phyloP scores from a whole-genome alignment of 1,140 invertebrate species.

The Habropoda laboriosa region DNA sequence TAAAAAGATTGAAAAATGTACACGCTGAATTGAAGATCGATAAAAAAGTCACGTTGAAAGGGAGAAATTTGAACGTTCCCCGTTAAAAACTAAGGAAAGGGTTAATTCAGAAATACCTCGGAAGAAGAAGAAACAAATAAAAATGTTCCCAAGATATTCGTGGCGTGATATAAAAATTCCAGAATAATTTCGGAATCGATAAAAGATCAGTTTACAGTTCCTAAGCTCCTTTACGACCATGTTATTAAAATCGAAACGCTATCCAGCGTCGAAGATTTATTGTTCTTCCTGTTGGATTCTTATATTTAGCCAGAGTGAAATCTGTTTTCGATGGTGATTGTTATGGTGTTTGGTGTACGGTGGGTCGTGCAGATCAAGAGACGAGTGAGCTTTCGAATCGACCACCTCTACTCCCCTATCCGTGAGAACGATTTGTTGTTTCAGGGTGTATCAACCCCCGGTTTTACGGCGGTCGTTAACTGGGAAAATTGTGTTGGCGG shows the following conservation, averaged over 20 bases:
- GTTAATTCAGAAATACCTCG: too few relatives aligned
- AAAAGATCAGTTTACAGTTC: too few relatives aligned
- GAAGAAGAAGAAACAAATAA: too few relatives aligned
- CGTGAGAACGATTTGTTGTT: constrained; percentile 24
- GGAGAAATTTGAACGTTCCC: too few relatives aligned
- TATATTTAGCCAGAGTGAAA: constrained; percentile 15
- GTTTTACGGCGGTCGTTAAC: constrained; percentile 60
- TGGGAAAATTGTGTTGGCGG: constrained; percentile 51
- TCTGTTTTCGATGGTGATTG: constrained; percentile 1
- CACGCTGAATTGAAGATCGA: too few relatives aligned
- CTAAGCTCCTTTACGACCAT: not conserved
- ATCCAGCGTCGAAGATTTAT: not conserved
- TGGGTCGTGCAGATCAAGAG: not conserved
- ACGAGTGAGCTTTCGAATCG: not conserved
- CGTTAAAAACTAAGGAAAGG: too few relatives aligned
- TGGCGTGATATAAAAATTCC: too few relatives aligned
- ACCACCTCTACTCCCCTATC: constrained; percentile 10
- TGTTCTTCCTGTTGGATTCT: constrained; percentile 20
- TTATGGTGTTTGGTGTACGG: constrained; percentile 4
- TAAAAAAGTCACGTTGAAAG: too few relatives aligned
- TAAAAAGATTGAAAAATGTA: not conserved
- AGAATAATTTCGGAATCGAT: too few relatives aligned
- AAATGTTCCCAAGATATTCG: too few relatives aligned
- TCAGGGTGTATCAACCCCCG: constrained; percentile 21
- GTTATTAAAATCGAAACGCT: constrained; percentile 1